Conservation (phyloP, 2,113 vertebrate genomes). For the Daphoenositta chrysoptera region DNA sequence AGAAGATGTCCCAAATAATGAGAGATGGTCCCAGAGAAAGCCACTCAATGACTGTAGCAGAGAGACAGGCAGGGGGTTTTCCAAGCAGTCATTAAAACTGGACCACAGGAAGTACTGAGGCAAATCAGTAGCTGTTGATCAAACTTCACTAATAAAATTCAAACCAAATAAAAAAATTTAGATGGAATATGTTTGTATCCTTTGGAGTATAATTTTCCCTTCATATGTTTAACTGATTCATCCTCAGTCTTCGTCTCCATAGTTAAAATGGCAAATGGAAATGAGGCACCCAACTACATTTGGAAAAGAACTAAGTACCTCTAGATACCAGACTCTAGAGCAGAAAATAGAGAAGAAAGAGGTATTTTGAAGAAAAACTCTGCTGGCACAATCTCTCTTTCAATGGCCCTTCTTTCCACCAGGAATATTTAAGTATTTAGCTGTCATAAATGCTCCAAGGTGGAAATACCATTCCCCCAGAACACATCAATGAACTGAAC, state of each 20-base stretch:
- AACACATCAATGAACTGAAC: neutral
- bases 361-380: neutral
- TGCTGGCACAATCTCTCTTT: neutral
- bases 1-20: neutral
- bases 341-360: neutral
- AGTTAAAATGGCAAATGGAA: neutral
- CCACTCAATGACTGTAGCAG: neutral
- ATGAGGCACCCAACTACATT: neutral
- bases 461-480: neutral
- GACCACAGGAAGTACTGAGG: neutral
- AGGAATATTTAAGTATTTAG: neutral
- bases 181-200: neutral
- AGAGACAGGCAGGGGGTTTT: neutral
- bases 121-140: neutral
- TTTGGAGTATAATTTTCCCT: neutral
- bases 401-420: neutral
- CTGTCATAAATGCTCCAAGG: neutral
- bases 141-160: neutral
- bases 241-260: neutral
- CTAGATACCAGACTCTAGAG: neutral
- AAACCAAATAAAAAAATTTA: fast-evolving
- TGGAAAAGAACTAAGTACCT: neutral
- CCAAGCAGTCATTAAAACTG: neutral
- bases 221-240: neutral
- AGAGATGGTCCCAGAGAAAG: neutral